Evolutionary conservation across 2,797 vertebrate genomes (phyloP).

Genomic region (Alectoris magna): DNA sequence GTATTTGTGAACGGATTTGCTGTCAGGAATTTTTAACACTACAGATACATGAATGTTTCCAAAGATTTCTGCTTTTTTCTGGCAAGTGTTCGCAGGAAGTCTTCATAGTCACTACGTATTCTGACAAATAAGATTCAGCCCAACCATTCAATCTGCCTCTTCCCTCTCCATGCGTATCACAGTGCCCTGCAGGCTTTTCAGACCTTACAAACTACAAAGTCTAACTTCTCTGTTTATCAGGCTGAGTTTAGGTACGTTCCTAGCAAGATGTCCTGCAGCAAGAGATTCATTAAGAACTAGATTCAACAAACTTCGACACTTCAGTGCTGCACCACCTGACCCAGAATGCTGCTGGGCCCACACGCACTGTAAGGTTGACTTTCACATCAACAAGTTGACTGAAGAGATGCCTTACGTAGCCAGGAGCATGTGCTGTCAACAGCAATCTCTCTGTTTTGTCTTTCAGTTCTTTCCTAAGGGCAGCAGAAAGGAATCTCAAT

Average conservation of each 20-base stretch:
- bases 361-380: neutral
- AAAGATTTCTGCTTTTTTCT: neutral
- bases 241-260: neutral
- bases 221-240: neutral
- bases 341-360: neutral
- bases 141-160: neutral
- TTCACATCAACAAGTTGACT: neutral
- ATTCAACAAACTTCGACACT: neutral
- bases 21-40: neutral
- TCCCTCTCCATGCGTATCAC: neutral
- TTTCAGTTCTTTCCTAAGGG: neutral
- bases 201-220: neutral
- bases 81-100: neutral
- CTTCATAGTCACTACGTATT: neutral
- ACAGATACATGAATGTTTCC: rapidly evolving
- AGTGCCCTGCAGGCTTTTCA: neutral
- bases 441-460: neutral
- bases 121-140: neutral
- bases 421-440: neutral
- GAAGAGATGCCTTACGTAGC: neutral
- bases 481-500: neutral
- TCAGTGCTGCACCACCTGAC: neutral
- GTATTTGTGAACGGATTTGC: neutral
- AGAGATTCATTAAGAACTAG: neutral
- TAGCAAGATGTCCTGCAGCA: neutral